Evolutionary conservation across 2,113 vertebrate genomes (phyloP).

Genomic region (Haemorhous mexicanus): DNA sequence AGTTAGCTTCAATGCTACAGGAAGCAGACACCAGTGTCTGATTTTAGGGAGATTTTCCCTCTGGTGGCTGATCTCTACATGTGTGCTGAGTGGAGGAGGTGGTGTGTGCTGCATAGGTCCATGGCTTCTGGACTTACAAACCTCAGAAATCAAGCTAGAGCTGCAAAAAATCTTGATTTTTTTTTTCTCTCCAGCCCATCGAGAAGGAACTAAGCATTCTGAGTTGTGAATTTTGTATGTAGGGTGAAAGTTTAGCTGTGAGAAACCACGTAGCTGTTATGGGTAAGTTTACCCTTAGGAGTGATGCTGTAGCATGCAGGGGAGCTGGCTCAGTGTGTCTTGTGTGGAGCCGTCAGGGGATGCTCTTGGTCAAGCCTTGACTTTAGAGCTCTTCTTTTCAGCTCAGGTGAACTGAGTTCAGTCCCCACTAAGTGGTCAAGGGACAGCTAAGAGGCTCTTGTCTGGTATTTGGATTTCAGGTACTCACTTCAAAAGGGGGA

Average conservation of each 20-base stretch:
- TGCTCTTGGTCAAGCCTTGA: neutral
- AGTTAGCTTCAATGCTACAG: neutral
- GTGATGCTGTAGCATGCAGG: neutral
- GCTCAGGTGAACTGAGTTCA: neutral
- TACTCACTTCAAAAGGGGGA: neutral
- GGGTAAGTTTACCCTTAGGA: neutral
- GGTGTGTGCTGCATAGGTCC: neutral
- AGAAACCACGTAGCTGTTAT: neutral
- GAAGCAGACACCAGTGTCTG: neutral
- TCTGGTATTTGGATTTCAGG: neutral
- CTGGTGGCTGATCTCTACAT: neutral
- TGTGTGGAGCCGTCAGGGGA: rapidly evolving
- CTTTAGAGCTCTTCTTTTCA: neutral
- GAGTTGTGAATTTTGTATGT: neutral
- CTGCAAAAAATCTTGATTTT: neutral
- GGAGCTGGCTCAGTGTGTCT: neutral
- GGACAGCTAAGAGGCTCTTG: neutral
- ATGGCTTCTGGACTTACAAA: neutral
- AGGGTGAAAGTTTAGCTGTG: neutral
- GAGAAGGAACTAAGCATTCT: neutral
- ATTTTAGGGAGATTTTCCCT: neutral
- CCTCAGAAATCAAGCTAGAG: neutral
- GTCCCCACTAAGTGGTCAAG: neutral
- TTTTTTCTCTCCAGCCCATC: neutral
- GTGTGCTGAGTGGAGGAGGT: neutral